Base-by-base conservation (phyloP, 92 coral and sea anemone species). In the Isaurus tuberculatus region DNA sequence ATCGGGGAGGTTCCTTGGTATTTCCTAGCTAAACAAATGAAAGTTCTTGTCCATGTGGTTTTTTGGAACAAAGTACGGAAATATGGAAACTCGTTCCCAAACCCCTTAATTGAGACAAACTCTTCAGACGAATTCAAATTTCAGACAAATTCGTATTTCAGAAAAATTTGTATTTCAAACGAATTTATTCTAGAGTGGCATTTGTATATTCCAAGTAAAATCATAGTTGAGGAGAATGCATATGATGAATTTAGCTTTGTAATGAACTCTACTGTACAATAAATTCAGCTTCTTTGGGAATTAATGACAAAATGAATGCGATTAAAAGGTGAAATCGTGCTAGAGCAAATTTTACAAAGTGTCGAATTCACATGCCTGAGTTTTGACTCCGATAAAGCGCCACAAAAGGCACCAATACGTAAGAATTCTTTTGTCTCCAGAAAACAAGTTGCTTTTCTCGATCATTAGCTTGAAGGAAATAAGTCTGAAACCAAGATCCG, bases 1-100 rank as follows among this genome's bases (percentile, higher is more conserved):
- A 33, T 19, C 5, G 42, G 73, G n/a, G 29, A 20, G 73, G 37
- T 17, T 17, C 29, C 28, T 67, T 67, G 73, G 28, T 2, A 31
- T 67, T 19, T 67, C n/a, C 44, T 20, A 20, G 73, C 73, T 29
- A 67, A 26, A 9, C 73, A 67, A 67, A 67, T 67, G 29, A 67
- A 67, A 67, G 8, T 67, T 34, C 29, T 67, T 9, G 73, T 20
- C 73, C 73, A 67, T 29, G 37, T 67, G 22, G n/a, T 20, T 67
- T 29, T 29, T 67, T 29, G 73, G 73, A 58, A 66, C 73, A n/a
- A n/a, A n/a, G n/a, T n/a, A n/a, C n/a, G n/a, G 58, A 49, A 40
- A 49, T 49, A 49, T 49, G 58, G 22, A 15, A 49, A 49, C 58
- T 49, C 0, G 58, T 49, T 49, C 58, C 58, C 58, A 49, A 17